Evolutionary conservation across 2,888 invertebrate genomes (phyloP), one percentile per base, ranked within the genome.

Genomic region (Watsonalla binaria): DNA sequence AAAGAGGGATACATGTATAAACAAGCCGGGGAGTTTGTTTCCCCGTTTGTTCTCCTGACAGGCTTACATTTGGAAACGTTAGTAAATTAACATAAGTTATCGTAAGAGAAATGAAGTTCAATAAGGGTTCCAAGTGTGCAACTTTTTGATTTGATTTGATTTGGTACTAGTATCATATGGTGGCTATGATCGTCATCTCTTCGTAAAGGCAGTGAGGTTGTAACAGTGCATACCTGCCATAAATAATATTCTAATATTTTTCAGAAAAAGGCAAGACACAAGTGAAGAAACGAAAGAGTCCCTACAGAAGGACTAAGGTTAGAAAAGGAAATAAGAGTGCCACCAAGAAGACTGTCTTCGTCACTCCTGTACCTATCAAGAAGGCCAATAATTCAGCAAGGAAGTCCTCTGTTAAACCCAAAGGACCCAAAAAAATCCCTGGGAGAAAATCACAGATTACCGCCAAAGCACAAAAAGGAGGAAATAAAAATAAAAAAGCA

Each of bases 401-500:
- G 6, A 69, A 70, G 13, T 50, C 46, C 49, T 24, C 46, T 5
- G 42, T 5, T 5, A 42, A 42, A 11, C 8, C 42, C 2, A 8
- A 42, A 42, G 5, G 6, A 54, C 57, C 46, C 34, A 51, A 33
- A 56, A 58, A 51, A 5, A 49, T 47, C 60, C 54, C 35, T 13
- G 60, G 47, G 70, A 70, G 58, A 57, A 68, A 52, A 5, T 60
- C 35, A 51, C 55, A 2, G 56, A 65, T 6, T 34, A 47, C 34
- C 8, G 6, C 11, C 9, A n/a, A 34, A 47, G 13, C 13, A 6
- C 13, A 65, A 55, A 46, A 73, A 64, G 15, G 60, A 42, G 42
- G 5, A 11, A 8, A 8, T 42, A 11, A 11, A 42, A 42, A 42
- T 42, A 42, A 42, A 11, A 42, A 42, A 11, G 11, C 11, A 11